Evolutionary conservation across 2,797 vertebrate genomes (phyloP).

Genomic region (Liasis olivaceus): DNA sequence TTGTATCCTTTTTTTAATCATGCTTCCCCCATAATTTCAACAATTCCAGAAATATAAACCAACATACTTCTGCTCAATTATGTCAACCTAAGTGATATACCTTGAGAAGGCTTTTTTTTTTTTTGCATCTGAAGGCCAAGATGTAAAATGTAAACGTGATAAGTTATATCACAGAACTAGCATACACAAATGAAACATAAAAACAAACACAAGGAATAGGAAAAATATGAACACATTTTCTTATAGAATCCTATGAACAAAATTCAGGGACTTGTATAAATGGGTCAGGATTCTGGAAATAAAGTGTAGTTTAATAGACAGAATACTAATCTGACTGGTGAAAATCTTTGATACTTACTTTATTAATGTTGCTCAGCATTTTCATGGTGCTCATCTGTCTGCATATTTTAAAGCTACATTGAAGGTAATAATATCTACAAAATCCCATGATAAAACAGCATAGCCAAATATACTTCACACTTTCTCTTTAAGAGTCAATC

Average conservation of each 20-base stretch:
- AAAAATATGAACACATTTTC: not conserved
- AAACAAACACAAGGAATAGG: not conserved
- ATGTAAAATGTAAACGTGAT: not conserved
- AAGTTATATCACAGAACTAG: not conserved
- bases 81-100: not conserved
- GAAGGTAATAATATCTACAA: not conserved
- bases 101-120: not conserved
- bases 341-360: constrained; percentile 17
- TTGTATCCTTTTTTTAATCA: not conserved
- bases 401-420: constrained; percentile 24
- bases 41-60: not conserved
- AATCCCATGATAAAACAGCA: constrained; percentile 22
- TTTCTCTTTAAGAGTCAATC: constrained; percentile 9
- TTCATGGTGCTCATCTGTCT: constrained; percentile 14
- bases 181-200: not conserved
- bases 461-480: not conserved
- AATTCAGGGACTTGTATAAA: not conserved
- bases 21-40: not conserved
- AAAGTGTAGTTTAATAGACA: not conserved
- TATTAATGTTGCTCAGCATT: constrained; percentile 15
- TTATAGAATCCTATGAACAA: not conserved
- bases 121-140: not conserved
- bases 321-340: not conserved
- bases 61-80: not conserved
- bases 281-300: constrained; percentile 3